Percentiles rank a stretch among this genome's conserved stretches.
These are phyloP conservation scores for Isurus oxyrinchus DNA, from an alignment of 2,113 vertebrate species.

Conservation along the genomic window DNA sequence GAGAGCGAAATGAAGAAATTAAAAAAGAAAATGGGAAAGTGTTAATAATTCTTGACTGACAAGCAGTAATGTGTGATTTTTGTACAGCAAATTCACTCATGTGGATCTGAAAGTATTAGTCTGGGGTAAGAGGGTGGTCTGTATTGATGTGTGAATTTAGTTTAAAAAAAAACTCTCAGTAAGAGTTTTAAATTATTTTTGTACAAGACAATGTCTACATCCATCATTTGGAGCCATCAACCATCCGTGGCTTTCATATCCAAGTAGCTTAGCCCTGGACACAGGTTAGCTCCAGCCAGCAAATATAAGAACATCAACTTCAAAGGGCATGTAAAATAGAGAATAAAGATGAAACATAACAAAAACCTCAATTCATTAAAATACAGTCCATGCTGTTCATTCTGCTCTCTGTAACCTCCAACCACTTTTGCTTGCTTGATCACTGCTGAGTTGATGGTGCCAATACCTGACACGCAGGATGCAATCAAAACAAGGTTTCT, in stretches of 20 bases:
- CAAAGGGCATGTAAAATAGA: not conserved
- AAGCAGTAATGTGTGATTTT: not conserved
- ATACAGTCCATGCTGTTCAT: not conserved
- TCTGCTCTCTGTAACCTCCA: not conserved
- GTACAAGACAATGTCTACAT: not conserved
- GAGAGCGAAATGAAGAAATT: not conserved
- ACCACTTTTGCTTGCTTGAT: not conserved
- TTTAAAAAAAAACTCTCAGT: not conserved
- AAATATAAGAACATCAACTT: not conserved
- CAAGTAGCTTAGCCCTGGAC: too few species aligned
- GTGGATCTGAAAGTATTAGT: not conserved
- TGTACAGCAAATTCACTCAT: not conserved
- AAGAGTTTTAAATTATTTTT: not conserved
- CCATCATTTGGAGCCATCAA: not conserved
- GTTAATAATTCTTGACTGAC: not conserved
- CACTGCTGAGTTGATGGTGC: not conserved
- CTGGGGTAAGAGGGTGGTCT: not conserved
- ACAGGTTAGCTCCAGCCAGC: not conserved
- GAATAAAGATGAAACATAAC: not conserved
- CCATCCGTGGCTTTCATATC: not conserved
- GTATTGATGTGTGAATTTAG: not conserved
- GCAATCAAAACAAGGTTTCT: constrained; percentile 2
- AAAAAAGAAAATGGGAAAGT: not conserved
- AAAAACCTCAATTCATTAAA: not conserved
- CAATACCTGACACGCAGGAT: not conserved